Evolutionary conservation across 2,797 vertebrate genomes (phyloP).

Genomic region (Sebastes diaconus): DNA sequence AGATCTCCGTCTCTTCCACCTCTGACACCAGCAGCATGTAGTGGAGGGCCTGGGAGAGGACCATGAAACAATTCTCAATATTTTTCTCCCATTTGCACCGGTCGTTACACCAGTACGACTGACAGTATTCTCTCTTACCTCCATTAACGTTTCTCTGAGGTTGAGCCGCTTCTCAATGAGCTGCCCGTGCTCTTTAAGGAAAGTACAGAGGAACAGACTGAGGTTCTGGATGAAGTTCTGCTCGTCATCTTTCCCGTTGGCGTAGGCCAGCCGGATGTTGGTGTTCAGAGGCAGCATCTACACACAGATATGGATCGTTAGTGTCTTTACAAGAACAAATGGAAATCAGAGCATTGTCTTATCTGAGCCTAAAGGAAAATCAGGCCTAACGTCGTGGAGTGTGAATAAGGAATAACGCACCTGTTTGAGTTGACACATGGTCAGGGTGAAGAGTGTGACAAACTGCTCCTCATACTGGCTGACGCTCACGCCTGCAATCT

Average conservation of each 20-base stretch:
- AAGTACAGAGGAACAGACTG: conserved; percentile 96
- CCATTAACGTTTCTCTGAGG: conserved; percentile 95
- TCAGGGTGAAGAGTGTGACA: conserved; percentile 95
- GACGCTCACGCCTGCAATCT: conserved; percentile 96
- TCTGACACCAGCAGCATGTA: conserved; percentile 95
- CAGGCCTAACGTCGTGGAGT: accelerated
- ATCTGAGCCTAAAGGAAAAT: too few species aligned
- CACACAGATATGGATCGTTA: background rate
- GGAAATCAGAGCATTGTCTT: background rate
- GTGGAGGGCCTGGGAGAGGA: conserved; percentile 63
- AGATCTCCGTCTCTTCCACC: conserved; percentile 98
- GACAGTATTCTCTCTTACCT: conserved; percentile 79
- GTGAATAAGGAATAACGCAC: conserved; percentile 56
- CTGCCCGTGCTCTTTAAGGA: conserved; percentile 95
- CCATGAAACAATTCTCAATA: background rate
- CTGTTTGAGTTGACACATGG: conserved; percentile 98
- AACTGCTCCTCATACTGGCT: conserved; percentile 98
- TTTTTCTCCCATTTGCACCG: background rate
- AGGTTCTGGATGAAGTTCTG: conserved; percentile 99
- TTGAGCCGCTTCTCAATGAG: conserved; percentile 94
- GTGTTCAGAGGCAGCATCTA: conserved; percentile 98
- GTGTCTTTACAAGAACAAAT: background rate
- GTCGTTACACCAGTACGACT: background rate
- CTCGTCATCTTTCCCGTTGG: conserved; percentile 97
- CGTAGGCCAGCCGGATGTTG: conserved; percentile 94